Evolutionary conservation across 2,888 invertebrate genomes (phyloP).

Genomic region (Lasioglossum zephyrum): DNA sequence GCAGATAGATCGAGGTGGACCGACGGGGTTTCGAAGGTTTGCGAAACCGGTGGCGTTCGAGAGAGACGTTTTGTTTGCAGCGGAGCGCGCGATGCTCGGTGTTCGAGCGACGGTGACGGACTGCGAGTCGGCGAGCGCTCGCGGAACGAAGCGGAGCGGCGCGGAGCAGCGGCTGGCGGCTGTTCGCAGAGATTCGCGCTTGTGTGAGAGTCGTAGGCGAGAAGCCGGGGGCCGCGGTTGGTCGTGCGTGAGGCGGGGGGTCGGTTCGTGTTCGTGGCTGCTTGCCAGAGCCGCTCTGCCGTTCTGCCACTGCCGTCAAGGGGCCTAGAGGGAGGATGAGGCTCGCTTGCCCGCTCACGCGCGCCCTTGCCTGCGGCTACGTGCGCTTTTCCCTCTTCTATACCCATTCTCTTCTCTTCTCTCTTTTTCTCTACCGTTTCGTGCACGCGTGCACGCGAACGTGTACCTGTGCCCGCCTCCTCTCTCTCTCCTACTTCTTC

Average conservation of each 20-base stretch:
- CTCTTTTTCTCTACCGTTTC: constrained; percentile 4
- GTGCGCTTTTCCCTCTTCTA: constrained; percentile 64
- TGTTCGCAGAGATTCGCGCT: constrained; percentile 72
- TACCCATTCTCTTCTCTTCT: not conserved
- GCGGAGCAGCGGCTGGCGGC: constrained; percentile 82
- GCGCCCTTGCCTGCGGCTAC: constrained; percentile 81
- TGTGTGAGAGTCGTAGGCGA: constrained; percentile 64
- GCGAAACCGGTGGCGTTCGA: not conserved
- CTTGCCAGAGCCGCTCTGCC: constrained; percentile 55
- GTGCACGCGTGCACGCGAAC: not conserved
- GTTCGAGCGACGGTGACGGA: constrained; percentile 80
- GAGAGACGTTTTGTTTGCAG: not conserved
- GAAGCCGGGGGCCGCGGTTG: constrained; percentile 73
- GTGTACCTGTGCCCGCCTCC: not conserved
- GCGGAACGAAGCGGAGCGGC: constrained; percentile 48
- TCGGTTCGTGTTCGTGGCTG: constrained; percentile 61
- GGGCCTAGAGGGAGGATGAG: constrained; percentile 60
- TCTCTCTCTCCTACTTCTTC: not conserved
- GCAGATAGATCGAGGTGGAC: not conserved
- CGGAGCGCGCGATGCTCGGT: constrained; percentile 66
- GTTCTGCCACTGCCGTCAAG: constrained; percentile 52
- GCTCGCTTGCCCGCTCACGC: constrained; percentile 79
- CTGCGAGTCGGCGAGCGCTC: constrained; percentile 82
- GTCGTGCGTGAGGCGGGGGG: constrained; percentile 61
- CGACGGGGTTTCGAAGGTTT: not conserved